phyloP scores from a whole-genome alignment of 2,113 vertebrate species.

The Gnathonemus longibarbis region DNA sequence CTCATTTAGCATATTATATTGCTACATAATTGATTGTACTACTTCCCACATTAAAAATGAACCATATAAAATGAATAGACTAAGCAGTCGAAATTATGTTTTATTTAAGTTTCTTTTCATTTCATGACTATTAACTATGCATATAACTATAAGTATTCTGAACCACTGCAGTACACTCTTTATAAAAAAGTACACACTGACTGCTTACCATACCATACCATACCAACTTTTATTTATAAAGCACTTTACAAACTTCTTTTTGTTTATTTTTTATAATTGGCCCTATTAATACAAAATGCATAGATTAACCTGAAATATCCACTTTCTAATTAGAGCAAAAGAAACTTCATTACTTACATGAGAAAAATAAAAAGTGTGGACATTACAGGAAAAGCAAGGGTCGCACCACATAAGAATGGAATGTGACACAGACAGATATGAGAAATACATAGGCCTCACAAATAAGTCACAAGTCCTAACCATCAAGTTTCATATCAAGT shows the following conservation, averaged over 20 bases:
- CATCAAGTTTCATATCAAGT: not conserved
- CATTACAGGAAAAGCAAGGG: not conserved
- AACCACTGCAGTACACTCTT: not conserved
- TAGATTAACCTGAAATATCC: not conserved
- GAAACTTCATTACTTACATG: not conserved
- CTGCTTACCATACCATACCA: no score
- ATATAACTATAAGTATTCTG: not conserved
- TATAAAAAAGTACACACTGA: not conserved
- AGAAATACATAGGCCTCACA: not conserved
- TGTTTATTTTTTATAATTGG: not conserved
- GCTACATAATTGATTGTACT: not conserved
- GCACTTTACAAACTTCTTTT: no score
- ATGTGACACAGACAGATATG: not conserved
- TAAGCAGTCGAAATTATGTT: not conserved
- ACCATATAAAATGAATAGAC: not conserved
- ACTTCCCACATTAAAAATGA: not conserved
- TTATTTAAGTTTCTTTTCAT: not conserved
- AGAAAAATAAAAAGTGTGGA: not conserved
- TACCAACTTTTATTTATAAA: no score
- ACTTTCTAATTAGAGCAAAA: not conserved
- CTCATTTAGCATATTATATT: not conserved
- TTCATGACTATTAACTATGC: not conserved
- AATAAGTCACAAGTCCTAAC: not conserved
- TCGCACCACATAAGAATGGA: not conserved
- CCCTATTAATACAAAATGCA: not conserved